These are phyloP conservation scores for Threskiornis aethiopicus DNA, from an alignment of 2,797 vertebrate genomes.

Conservation along the genomic window DNA sequence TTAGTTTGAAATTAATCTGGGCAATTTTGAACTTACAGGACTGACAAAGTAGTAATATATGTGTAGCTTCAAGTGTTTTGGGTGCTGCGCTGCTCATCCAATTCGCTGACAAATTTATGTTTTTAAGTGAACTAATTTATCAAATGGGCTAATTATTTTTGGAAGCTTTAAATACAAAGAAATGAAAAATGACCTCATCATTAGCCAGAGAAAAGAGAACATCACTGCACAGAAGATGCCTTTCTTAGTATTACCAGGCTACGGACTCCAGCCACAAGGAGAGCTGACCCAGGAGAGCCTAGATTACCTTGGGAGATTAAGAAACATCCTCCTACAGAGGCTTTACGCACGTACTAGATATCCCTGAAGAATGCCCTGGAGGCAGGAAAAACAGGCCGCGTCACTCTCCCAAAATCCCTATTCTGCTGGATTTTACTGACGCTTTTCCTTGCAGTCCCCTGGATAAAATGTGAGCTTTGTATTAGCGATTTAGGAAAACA, in stretches of 20 bases:
- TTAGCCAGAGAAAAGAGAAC: neutral
- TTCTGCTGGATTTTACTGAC: neutral
- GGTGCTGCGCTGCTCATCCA: neutral
- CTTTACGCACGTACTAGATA: fast-evolving
- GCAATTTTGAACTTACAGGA: neutral
- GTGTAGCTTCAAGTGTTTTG: neutral
- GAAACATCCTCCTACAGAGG: neutral
- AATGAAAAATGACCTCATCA: neutral
- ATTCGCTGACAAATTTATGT: neutral
- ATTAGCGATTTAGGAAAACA: neutral
- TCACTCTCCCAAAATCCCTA: neutral
- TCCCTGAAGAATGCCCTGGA: neutral
- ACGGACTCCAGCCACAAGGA: neutral
- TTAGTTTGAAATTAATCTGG: constrained; percentile 2
- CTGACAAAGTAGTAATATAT: neutral
- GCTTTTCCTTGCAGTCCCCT: neutral
- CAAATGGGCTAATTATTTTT: constrained; percentile 17
- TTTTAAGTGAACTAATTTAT: constrained; percentile 3
- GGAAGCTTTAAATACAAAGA: neutral
- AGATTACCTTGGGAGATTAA: neutral
- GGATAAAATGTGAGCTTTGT: neutral
- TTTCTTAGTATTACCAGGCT: neutral
- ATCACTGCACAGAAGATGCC: neutral
- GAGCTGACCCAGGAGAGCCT: neutral
- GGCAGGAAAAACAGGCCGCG: neutral